Evolutionary conservation across 2,113 vertebrate genomes (phyloP).

Genomic region (Genyomyrus donnyi): DNA sequence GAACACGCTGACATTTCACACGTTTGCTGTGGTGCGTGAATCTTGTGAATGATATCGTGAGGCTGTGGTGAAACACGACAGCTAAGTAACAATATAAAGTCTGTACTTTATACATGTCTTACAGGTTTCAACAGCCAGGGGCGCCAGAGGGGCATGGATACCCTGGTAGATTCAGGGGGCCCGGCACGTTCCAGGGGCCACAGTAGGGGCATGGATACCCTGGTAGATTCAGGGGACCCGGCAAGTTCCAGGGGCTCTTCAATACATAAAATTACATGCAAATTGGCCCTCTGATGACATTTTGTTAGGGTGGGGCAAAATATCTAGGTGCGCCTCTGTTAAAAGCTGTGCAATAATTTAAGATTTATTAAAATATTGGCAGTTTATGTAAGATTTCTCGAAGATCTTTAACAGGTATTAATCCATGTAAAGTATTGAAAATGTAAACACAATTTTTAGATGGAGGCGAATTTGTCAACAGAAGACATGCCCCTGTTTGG

Average conservation of each 20-base stretch:
- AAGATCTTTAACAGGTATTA: not conserved
- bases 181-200: no score
- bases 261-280: not conserved
- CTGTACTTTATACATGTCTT: not conserved
- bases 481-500: not conserved
- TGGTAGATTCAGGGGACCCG: not conserved
- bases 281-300: not conserved
- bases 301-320: not conserved
- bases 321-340: not conserved
- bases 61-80: not conserved
- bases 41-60: not conserved
- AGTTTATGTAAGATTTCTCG: not conserved
- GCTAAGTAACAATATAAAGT: not conserved
- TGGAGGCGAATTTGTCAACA: not conserved
- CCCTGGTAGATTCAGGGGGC: no score
- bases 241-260: no score
- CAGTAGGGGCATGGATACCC: not conserved
- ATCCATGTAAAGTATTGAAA: not conserved
- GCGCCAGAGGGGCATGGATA: not conserved
- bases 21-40: not conserved
- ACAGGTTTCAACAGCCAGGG: not conserved
- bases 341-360: not conserved
- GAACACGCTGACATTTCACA: not conserved
- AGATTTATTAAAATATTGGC: not conserved
- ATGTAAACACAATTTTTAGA: not conserved